These are phyloP conservation scores for Monopis laevigella DNA, from an alignment of 2,888 invertebrate species.

Conservation along the genomic window DNA sequence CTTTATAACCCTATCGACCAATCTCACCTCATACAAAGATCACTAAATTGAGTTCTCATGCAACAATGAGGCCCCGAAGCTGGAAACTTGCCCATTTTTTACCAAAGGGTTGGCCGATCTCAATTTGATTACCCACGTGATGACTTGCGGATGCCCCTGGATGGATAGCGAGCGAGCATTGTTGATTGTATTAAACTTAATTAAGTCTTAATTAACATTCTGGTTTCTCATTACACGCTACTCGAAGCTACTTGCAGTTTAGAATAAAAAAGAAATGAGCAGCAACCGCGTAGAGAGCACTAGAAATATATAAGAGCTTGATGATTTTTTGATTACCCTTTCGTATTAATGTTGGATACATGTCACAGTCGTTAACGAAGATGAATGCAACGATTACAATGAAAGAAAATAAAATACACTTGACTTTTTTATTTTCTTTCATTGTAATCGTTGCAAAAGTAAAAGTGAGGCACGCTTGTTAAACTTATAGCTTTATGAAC, in stretches of 20 bases:
- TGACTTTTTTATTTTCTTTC: too few species aligned
- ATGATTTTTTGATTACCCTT: slow-evolving; percentile 34
- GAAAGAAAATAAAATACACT: slow-evolving; percentile 13
- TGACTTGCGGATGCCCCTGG: slow-evolving; percentile 62
- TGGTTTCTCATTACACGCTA: slow-evolving; percentile 66
- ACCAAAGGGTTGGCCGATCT: slow-evolving; percentile 63
- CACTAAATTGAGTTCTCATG: slow-evolving; percentile 64
- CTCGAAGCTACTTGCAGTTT: slow-evolving; percentile 43
- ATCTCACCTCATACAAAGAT: slow-evolving; percentile 40
- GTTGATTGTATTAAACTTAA: slow-evolving; percentile 67
- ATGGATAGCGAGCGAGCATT: slow-evolving; percentile 53
- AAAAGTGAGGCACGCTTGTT: slow-evolving; percentile 10
- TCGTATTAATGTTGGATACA: slow-evolving; percentile 7
- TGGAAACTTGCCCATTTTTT: slow-evolving; percentile 35
- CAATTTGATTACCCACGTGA: slow-evolving; percentile 59
- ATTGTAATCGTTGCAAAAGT: too few species aligned
- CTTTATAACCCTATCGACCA: slow-evolving; percentile 48
- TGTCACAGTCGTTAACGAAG: neutral
- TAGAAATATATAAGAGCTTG: slow-evolving; percentile 26
- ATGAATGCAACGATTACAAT: slow-evolving; percentile 15
- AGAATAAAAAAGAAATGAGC: slow-evolving; percentile 14
- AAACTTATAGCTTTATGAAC: neutral
- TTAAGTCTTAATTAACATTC: slow-evolving; percentile 68
- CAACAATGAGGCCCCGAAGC: slow-evolving; percentile 51
- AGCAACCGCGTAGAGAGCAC: neutral